Evolutionary conservation across 2,113 vertebrate species (phyloP).

Genomic region (Prinia subflava): DNA sequence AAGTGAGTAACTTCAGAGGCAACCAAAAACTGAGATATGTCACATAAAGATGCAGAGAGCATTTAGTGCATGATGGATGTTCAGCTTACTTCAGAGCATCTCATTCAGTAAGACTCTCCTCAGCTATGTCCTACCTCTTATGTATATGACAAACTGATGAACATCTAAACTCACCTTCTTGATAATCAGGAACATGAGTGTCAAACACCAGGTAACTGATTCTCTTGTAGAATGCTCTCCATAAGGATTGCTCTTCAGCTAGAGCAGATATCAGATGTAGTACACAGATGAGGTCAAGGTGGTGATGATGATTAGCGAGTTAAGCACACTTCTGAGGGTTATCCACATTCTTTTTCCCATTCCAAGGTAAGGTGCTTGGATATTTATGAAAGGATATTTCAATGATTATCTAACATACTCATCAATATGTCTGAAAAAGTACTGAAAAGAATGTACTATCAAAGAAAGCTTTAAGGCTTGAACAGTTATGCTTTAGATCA

Average conservation of each 20-base stretch:
- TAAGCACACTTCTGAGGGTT: background rate
- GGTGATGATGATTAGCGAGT: background rate
- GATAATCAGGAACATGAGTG: background rate
- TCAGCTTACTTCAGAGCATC: too few species aligned
- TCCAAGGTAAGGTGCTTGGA: background rate
- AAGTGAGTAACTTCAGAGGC: background rate
- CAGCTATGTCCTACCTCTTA: background rate
- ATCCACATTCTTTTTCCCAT: background rate
- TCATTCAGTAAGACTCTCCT: too few species aligned
- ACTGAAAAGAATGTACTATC: background rate
- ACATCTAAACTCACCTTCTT: background rate
- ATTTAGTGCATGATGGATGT: background rate
- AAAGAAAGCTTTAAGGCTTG: background rate
- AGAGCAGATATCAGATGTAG: background rate
- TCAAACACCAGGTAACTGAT: background rate
- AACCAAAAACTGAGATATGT: background rate
- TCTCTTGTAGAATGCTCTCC: background rate
- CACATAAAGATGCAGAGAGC: background rate
- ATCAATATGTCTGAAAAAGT: background rate
- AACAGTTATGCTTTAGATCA: background rate
- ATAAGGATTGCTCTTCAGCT: background rate
- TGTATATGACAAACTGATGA: background rate
- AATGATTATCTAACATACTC: background rate
- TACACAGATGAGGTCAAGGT: background rate
- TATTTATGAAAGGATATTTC: background rate